Base-by-base conservation (phyloP, 2,797 vertebrate species). In the Orestias chungarensis region DNA sequence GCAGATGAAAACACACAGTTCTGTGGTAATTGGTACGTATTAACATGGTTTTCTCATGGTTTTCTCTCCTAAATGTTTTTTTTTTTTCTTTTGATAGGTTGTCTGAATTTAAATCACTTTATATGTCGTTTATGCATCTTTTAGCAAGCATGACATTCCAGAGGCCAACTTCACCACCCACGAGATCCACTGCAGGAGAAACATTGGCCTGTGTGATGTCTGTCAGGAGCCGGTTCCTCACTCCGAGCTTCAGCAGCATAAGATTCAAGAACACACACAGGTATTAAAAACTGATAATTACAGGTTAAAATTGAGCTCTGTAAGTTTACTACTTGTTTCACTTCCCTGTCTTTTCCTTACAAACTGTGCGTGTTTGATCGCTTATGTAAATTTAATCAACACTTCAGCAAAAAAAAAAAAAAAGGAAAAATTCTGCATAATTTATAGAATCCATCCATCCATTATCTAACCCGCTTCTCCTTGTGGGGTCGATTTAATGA, bases 131-230 rank as follows among this genome's bases (percentile, higher is more conserved):
- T 64, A 33, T 70, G 2, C 7, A 69, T 88, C 68, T 68, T n/a
- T 0, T 82, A 99, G 98, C 93, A 96, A 97, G 90, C 97, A 95
- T 84, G 94, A 97, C 46, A 97, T 99, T 82, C 96, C 96, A n/a
- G 92, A 94, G 75, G 94, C 93, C 12, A 99, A 99, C 79, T 98
- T 98, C 79, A 96, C 96, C 31, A 97, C 96, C 44, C 98, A 99
- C 10, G 98, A 99, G 89, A 97, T 98, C 87, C 97, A 99, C 92
- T 99, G 98, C 79, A 92, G 93, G 23, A 95, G 97, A 71, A 99
- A 99, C 70, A 96, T 99, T 0, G 94, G 94, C 15, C 85, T 99
- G 0, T 99, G 98, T 68, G 91, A 93, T 2, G 69, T 93, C 68
- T 99, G 98, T 90, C 94, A 95, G 35, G 97, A 99, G 70, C 95